Evolutionary conservation across 2,797 vertebrate genomes (phyloP), one percentile per base, ranked within the genome.

Genomic region (Phoeniculus purpureus): DNA sequence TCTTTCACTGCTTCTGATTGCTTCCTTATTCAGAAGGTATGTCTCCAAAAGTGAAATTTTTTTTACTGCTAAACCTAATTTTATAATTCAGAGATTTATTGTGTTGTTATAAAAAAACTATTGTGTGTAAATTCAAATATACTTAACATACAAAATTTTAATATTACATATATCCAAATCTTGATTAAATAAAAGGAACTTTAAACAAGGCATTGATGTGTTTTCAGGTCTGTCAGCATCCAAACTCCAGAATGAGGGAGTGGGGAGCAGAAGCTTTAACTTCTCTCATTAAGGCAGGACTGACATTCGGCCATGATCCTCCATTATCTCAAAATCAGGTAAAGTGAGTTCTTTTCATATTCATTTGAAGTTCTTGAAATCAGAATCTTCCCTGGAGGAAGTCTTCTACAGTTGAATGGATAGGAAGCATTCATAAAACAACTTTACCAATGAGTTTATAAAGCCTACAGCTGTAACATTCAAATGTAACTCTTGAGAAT

Each of bases 181-280:
- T 85, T 87, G 29, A 9, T 87, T 40, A 81, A 43, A 78, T 66
- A 48, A 56, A 85, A 78, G 17, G n/a, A 6, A 43, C 43, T 80
- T 79, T 56, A 86, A 92, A 85, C 13, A 79, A 75, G 71, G 40
- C 10, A 11, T 18, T 80, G 34, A 12, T 96, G 3, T 96, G 19
- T 89, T 92, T 92, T 94, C 96, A 99, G 99, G 99, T 99, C 55
- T 99, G 99, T 95, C 99, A 99, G 97, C 99, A 99, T 96, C 99
- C 99, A 27, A 99, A 99, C 92, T 98, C 98, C 91, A 98, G 99
- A 92, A 99, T 99, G 99, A 98, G 99, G 96, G 99, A 99, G 97
- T 99, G 99, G 99, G 99, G 99, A 68, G 99, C 99, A 5, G 99
- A 99, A 97, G 99, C 99, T 25, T 95, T 99, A 97, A 99, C 99